Percentiles rank a stretch among this genome's conserved stretches.
Evolutionary conservation across 2,113 vertebrate genomes (phyloP).

Genomic region (Hippopotamus amphibius): DNA sequence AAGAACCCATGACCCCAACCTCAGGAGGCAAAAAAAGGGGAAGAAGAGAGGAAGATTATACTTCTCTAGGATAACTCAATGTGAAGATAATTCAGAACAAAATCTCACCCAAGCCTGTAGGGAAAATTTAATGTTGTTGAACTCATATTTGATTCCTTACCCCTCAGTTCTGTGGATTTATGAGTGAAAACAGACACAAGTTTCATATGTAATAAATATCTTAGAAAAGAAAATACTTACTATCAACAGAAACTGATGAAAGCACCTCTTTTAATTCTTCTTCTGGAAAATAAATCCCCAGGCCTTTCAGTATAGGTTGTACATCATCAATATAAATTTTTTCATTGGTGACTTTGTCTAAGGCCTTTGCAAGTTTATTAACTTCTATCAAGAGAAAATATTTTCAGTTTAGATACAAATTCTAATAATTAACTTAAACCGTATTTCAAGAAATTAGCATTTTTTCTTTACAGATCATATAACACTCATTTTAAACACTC

Average conservation of each 20-base stretch:
- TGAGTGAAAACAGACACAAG: not conserved
- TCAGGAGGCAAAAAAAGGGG: conserved; percentile 3
- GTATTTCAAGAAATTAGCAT: not conserved
- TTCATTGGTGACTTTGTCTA: conserved; percentile 43
- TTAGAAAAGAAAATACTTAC: conserved; percentile 62
- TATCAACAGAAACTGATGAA: conserved; percentile 38
- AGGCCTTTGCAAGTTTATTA: conserved; percentile 40
- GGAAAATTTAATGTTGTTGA: not conserved
- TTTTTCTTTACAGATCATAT: not conserved
- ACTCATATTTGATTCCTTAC: not conserved
- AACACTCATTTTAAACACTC: not conserved
- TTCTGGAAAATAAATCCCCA: conserved; percentile 57
- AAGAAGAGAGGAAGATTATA: not conserved
- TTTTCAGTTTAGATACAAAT: conserved; percentile 25
- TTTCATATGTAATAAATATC: not conserved
- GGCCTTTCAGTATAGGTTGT: not conserved
- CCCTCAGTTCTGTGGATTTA: not conserved
- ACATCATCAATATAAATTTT: conserved; percentile 42
- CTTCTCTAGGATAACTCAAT: not conserved
- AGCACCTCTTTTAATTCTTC: conserved; percentile 41
- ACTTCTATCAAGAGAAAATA: conserved; percentile 62
- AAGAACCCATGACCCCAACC: not conserved
- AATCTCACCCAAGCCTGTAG: not conserved
- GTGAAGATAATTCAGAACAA: not conserved
- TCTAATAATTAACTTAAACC: conserved; percentile 18